These are phyloP conservation scores for Bergia sp. DNA, from an alignment of 92 coral and sea anemone genomes.

Conservation along the genomic window DNA sequence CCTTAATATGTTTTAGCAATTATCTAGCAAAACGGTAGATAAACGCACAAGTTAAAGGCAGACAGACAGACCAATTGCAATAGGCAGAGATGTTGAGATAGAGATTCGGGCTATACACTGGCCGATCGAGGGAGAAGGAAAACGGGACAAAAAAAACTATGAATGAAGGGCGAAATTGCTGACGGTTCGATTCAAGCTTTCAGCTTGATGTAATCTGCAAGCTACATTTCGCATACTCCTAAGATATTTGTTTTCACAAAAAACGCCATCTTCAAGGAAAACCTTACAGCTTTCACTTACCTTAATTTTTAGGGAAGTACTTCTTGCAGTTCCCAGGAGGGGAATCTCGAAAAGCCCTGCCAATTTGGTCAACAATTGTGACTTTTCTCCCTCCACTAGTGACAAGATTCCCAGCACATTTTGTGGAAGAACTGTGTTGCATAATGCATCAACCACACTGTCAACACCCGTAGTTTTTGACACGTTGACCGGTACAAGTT, in stretches of 20 bases:
- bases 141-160: too few species aligned
- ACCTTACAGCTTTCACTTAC: not conserved
- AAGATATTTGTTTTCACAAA: too few species aligned
- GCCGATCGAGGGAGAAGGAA: too few species aligned
- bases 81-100: too few species aligned
- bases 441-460: not conserved
- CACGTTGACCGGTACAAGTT: constrained; percentile 1
- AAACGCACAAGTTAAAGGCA: not conserved
- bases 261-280: not conserved
- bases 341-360: constrained; percentile 26
- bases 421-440: constrained; percentile 17
- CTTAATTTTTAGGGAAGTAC: constrained; percentile 14
- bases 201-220: too few species aligned
- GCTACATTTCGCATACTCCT: too few species aligned
- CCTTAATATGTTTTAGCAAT: not conserved
- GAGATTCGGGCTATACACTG: too few species aligned
- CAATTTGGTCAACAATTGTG: constrained; percentile 14
- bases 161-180: not conserved
- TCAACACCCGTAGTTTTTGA: constrained; percentile 5
- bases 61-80: not conserved
- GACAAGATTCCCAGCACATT: constrained; percentile 30
- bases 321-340: constrained; percentile 20
- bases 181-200: not conserved
- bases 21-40: not conserved
- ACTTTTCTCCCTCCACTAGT: constrained; percentile 1